Evolutionary conservation across 2,113 vertebrate species (phyloP), one percentile per base, ranked within the genome.

Genomic region (Oncorhynchus masou): DNA sequence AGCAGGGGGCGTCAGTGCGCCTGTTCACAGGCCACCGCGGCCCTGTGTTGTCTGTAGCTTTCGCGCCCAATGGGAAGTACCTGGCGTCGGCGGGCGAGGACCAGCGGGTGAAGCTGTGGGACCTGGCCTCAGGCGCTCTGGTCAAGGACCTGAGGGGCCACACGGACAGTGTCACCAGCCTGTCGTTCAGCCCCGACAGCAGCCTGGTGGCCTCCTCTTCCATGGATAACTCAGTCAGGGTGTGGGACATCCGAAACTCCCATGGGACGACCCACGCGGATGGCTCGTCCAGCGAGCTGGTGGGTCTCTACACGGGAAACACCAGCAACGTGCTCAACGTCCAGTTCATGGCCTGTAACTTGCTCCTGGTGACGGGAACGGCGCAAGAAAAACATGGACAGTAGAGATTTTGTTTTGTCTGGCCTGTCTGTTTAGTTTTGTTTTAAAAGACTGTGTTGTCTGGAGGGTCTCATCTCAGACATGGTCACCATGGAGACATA

Each of bases 281-380:
- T 6, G 96, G 97, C 73, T 98, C 96, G 67, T 98, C 97, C 74
- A 88, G 94, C 16, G 97, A 99, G 75, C 92, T 98, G 48, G 97
- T 99, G 86, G 97, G 97, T 57, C 91, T 96, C 20, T 99, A 97
- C 91, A 94, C 95, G 0, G 96, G 96, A 5, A 95, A 94, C 81
- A 95, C 95, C 83, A 96, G 94, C 86, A 98, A 89, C 4, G 92
- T 99, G 68, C 91, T 99, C 54, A 98, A 95, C 0, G 95, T 98
- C 75, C 98, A 99, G 92, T 99, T 99, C 85, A 98, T 97, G 96
- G 95, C 97, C 87, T 99, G 97, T 84, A 99, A 99, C 92, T 93
- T 99, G 81, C 95, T 99, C 75, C 93, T 99, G 86, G 97, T 99
- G 88, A 97, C 96, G 0, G 97, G 96, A 48, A 95, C 95, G 6